Base-by-base conservation (phyloP, 2,113 vertebrate genomes). In the Anhinga rufa region DNA sequence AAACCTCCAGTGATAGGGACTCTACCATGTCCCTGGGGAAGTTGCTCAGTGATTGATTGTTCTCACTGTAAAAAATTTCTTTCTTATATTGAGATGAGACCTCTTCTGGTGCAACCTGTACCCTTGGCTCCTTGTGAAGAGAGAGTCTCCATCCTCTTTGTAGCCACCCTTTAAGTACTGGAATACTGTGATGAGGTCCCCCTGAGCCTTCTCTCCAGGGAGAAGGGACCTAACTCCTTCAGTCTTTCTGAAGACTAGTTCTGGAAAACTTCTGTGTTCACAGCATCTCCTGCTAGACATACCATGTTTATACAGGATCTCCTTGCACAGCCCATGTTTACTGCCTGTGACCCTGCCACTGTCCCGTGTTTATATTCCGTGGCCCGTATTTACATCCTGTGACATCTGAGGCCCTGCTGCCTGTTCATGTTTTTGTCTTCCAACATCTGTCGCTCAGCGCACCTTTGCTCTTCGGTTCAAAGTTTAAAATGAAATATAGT, bases 401-500 rank as follows among this genome's bases (percentile, higher is more conserved):
- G 55, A 82, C 91, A 84, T 82, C 62, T 7, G 0, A 90, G 78
- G 60, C 71, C 81, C 81, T 72, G 49, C 74, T 93, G 76, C 62
- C n/a, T 51, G 15, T 10, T 55, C 12, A 1, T 55, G 62, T 32
- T 95, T 81, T 74, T 74, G n/a, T 75, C 62, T 88, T 78, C 46
- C 81, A 88, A 54, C 83, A 88, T 97, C 88, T 68, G 84, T 40
- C 0, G 0, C 68, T 74, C 55, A 5, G 58, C 34, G 60, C 64
- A 88, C 78, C 64, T 94, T 85, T 87, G 89, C 89, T 86, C 82
- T 88, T 34, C 42, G 17, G 80, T 86, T 95, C 75, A 86, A 82
- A 93, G 84, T 84, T 90, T 91, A 70, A 78, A 82, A 85, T 64
- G 7, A 90, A 95, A 95, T 68, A 54, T 54, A 90, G 78, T 78